Base-by-base conservation (phyloP, 2,888 invertebrate species). In the Cyclophora punctaria region DNA sequence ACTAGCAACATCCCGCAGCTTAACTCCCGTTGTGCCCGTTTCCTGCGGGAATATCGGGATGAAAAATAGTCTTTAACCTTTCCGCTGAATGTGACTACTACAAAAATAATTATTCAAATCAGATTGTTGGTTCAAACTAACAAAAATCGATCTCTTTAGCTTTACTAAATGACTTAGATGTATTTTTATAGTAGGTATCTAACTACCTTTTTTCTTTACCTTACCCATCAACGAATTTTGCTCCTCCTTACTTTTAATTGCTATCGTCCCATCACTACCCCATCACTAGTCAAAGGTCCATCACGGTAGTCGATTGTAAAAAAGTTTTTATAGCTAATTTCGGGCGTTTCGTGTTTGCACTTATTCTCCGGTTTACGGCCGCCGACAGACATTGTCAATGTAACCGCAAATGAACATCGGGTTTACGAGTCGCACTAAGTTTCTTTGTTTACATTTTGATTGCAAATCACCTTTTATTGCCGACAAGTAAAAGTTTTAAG, bases 301-400 rank as follows among this genome's bases (percentile, higher is more conserved):
- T 67, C 67, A 58, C 59, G 57, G 56, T 55, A 64, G 75, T 70
- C 69, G 78, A 82, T 74, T 79, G 82, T 83, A 83, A 83, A 84
- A 83, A 86, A 85, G 83, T 86, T 87, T 86, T 86, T 86, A 87
- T 80, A 73, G 80, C 82, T 83, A 83, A 86, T 86, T 80, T 77
- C 67, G 59, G 66, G 62, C 60, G 58, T 69, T 73, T 64, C 69
- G 67, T 64, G 60, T 63, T 58, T 56, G 53, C 63, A 63, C 64
- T 72, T 70, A 64, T 48, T 53, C 51, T 64, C 57, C 65, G 60
- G 59, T 81, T 44, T 78, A 74, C 69, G 63, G 63, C 71, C 59
- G 52, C 57, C 64, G 51, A 60, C 57, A 53, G 52, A 67, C 73
- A 68, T 75, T 78, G 75, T 78, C 77, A 74, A 79, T 75, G 73